A percentile compares a stretch with the other conserved stretches of the same genome.
Evolutionary conservation across 2,113 vertebrate species (phyloP).

Genomic region (Syrrhaptes paradoxus): DNA sequence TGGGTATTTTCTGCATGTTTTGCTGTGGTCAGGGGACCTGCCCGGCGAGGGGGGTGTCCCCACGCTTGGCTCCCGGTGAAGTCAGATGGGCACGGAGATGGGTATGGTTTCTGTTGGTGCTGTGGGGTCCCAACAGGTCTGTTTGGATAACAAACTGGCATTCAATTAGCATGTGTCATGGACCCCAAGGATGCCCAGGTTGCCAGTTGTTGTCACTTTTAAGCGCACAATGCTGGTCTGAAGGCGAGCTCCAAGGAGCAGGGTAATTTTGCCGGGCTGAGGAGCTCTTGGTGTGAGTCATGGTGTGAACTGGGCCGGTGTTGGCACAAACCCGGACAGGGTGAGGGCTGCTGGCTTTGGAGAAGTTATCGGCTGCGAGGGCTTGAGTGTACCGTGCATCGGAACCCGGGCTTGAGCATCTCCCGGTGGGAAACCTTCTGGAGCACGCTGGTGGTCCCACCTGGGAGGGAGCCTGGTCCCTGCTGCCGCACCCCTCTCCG

Average conservation of each 20-base stretch:
- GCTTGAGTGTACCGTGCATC: accelerated
- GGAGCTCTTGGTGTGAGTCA: neutral
- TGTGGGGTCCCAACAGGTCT: neutral
- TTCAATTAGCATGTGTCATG: neutral
- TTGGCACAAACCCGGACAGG: neutral
- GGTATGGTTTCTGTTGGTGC: neutral
- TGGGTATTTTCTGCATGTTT: neutral
- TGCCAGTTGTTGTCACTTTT: neutral
- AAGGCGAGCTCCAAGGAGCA: neutral
- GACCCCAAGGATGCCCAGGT: neutral
- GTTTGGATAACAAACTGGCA: neutral
- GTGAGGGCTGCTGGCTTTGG: neutral
- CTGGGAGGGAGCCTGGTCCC: neutral
- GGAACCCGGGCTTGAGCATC: accelerated
- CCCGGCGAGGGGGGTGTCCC: neutral
- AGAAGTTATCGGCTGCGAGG: neutral
- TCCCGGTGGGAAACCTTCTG: too few species aligned
- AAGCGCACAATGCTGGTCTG: neutral
- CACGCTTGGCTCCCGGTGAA: neutral
- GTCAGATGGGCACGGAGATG: neutral
- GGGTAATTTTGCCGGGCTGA: neutral
- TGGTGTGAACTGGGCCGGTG: neutral
- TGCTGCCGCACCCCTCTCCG: neutral
- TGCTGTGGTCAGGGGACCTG: neutral
- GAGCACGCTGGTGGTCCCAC: neutral